phyloP scores from a whole-genome alignment of 2,797 vertebrate species.

The Sitta carolinensis region DNA sequence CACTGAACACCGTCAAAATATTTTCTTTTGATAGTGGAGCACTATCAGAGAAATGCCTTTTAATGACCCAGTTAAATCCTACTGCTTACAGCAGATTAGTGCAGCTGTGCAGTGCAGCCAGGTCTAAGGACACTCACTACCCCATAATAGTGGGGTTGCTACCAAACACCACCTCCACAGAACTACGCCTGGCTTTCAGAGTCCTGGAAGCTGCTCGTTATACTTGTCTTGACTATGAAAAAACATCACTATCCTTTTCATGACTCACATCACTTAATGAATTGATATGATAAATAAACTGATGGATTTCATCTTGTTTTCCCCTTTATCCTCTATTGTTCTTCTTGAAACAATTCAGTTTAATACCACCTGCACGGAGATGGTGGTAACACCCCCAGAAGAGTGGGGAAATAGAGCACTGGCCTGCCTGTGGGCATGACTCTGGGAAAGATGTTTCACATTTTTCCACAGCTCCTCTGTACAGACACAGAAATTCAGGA shows the following conservation, averaged over 20 bases:
- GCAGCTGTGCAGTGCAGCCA: neutral
- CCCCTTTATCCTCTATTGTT: neutral
- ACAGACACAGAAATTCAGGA: neutral
- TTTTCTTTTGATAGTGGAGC: neutral
- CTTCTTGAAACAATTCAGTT: neutral
- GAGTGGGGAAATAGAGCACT: neutral
- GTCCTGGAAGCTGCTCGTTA: neutral
- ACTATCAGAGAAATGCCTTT: neutral
- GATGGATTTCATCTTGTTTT: neutral
- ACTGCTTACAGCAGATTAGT: neutral
- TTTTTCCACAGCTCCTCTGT: neutral
- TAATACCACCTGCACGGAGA: neutral
- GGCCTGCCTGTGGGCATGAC: neutral
- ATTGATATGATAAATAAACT: neutral
- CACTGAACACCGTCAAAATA: constrained; percentile 1
- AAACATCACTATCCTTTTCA: neutral
- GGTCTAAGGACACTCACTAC: neutral
- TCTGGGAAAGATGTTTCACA: neutral
- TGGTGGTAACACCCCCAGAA: neutral
- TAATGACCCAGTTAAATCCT: neutral
- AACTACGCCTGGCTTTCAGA: neutral
- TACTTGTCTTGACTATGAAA: neutral
- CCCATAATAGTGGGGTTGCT: neutral
- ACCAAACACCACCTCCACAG: neutral
- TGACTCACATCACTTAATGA: too few species aligned